Evolutionary conservation across 2,888 invertebrate species (phyloP).

Genomic region (Cabera pusaria): DNA sequence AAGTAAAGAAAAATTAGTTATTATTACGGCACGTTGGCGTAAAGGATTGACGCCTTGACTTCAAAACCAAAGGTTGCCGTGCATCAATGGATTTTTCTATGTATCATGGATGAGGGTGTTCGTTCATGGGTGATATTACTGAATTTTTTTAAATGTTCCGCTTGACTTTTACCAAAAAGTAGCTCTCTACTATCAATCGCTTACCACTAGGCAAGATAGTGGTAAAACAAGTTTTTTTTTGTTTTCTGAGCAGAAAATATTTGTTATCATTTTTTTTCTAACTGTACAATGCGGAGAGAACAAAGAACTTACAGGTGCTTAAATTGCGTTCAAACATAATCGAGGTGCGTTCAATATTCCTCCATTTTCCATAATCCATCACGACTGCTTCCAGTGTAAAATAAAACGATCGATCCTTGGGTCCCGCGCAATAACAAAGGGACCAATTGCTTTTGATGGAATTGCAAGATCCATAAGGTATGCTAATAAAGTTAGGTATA

Average conservation of each 20-base stretch:
- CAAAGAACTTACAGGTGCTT: constrained; percentile 70
- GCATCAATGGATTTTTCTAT: too few relatives aligned
- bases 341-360: constrained; percentile 43
- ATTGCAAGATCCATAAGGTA: not conserved
- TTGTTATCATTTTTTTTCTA: constrained; percentile 27
- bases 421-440: constrained; percentile 12
- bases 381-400: constrained; percentile 33
- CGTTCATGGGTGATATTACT: too few relatives aligned
- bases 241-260: not conserved
- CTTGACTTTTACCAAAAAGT: too few relatives aligned
- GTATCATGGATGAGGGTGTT: too few relatives aligned
- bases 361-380: constrained; percentile 37
- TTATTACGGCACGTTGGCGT: too few relatives aligned
- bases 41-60: too few relatives aligned
- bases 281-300: constrained; percentile 48
- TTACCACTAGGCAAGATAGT: too few relatives aligned
- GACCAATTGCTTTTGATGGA: constrained; percentile 6
- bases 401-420: constrained; percentile 26
- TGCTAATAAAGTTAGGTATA: too few relatives aligned
- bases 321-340: constrained; percentile 70
- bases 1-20: too few relatives aligned
- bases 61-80: too few relatives aligned
- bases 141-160: too few relatives aligned
- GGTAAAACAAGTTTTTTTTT: not conserved
- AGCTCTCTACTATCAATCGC: too few relatives aligned